These are phyloP conservation scores for Thereva unica DNA, from an alignment of 2,888 invertebrate species.

Conservation along the genomic window DNA sequence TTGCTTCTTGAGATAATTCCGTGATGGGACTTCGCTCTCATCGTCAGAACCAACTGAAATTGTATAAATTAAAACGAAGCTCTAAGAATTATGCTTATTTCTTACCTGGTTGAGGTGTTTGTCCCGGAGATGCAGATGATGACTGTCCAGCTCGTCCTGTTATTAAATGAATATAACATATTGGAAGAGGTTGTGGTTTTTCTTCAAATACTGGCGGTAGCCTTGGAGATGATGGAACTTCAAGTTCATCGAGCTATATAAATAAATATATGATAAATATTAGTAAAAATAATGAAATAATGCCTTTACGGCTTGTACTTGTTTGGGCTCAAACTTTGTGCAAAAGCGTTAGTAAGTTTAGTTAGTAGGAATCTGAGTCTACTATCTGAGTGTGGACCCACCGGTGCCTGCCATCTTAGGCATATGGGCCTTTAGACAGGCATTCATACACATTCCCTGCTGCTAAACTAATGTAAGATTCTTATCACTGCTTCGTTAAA, in stretches of 20 bases:
- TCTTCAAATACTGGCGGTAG: conserved; percentile 49
- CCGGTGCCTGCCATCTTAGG: no score
- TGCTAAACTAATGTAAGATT: no score
- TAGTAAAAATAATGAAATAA: background rate
- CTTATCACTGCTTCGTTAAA: no score
- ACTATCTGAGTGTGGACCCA: no score
- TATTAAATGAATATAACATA: conserved; percentile 56
- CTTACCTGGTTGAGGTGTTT: conserved; percentile 54
- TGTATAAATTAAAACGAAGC: background rate
- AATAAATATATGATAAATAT: background rate
- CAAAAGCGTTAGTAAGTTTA: no score
- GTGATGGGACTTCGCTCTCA: conserved; percentile 81
- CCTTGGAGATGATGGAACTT: conserved; percentile 48
- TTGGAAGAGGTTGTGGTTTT: conserved; percentile 56
- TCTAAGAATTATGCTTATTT: background rate
- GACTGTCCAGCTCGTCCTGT: conserved; percentile 55
- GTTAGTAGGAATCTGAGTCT: no score
- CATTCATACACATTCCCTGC: no score
- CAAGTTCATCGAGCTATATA: conserved; percentile 46
- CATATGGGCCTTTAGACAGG: no score
- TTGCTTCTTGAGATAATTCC: conserved; percentile 78
- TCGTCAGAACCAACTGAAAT: conserved; percentile 68
- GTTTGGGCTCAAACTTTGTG: no score
- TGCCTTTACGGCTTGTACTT: no score
- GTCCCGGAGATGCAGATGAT: conserved; percentile 56